These are phyloP conservation scores for Tenebrosternarchus preto DNA, from an alignment of 2,113 vertebrate species.

Conservation along the genomic window DNA sequence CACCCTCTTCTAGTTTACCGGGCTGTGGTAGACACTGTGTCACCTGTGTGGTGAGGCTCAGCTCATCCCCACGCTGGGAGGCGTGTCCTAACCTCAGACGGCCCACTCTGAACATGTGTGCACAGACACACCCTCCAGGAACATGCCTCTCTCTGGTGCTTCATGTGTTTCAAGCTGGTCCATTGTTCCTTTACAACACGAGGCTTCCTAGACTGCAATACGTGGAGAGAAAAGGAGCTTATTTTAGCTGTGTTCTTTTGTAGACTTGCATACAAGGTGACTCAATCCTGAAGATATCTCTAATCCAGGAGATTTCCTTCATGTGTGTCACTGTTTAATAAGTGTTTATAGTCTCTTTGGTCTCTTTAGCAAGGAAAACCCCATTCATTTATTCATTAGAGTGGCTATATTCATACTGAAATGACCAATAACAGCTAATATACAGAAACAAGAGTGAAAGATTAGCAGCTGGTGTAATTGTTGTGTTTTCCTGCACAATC, in stretches of 20 bases:
- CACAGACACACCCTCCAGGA: neutral
- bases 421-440: constrained; percentile 16
- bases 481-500: no score
- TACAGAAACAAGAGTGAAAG: neutral
- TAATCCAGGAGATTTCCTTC: neutral
- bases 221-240: no score
- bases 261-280: neutral
- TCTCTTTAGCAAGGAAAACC: neutral
- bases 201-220: no score
- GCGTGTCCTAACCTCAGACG: no score
- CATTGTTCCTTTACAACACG: constrained; percentile 3
- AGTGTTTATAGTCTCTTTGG: neutral
- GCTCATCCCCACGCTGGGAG: no score
- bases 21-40: no score
- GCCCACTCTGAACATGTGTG: no score
- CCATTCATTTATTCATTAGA: constrained; percentile 20
- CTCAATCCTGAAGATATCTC: neutral
- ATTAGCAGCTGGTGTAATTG: constrained; percentile 10
- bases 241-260: neutral
- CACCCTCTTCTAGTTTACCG: no score
- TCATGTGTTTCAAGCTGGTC: neutral
- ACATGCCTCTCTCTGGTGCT: constrained; percentile 5
- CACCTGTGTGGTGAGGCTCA: no score
- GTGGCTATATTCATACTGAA: neutral
- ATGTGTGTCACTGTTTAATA: neutral